Evolutionary conservation across 2,113 vertebrate genomes (phyloP), one percentile per base, ranked within the genome.

Genomic region (Abramis brama): DNA sequence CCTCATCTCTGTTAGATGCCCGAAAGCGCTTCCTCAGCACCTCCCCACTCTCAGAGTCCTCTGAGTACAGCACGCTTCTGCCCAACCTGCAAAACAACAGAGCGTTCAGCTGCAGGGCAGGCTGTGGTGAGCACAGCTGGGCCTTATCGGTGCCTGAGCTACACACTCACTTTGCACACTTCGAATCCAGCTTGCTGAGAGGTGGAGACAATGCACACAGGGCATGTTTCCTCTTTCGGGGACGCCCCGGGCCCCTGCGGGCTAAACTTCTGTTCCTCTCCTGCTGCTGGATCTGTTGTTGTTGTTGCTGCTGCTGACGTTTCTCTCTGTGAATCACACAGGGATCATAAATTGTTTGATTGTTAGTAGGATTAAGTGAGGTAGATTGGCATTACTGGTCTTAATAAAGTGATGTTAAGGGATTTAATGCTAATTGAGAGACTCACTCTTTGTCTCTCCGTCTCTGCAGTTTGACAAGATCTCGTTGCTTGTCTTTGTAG

Each of bases 401-500:
- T 30, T 50, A 82, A 82, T 70, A 21, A 57, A 76, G 13, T 17
- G 25, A 75, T 1, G 75, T 27, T 12, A 17, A 55, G 4, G 36
- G 50, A 43, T 9, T 83, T 27, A 55, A 30, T 39, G 19, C 64
- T 12, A 59, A 57, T 36, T 11, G 45, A 45, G 66, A 43, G 68
- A 95, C 97, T 96, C 94, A 99, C 98, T 96, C 96, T 0, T 96
- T 95, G 89, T 98, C 97, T 33, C 95, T 94, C 88, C 95, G 97
- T 52, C 96, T 93, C 94, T 99, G 97, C 86, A 99, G 94, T 89
- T 96, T 97, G 91, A 94, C 95, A 90, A 99, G 90, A 93, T 99
- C 97, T 13, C 97, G 91, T 93, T 99, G 98, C 91, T 98, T 99
- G 90, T 98, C 97, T 91, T 98, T 98, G 91, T 98, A 99, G 0